Percentiles rank a stretch among this genome's conserved stretches.
Conservation (phyloP, 2,888 invertebrate genomes). For the Epicampocera succincta region DNA sequence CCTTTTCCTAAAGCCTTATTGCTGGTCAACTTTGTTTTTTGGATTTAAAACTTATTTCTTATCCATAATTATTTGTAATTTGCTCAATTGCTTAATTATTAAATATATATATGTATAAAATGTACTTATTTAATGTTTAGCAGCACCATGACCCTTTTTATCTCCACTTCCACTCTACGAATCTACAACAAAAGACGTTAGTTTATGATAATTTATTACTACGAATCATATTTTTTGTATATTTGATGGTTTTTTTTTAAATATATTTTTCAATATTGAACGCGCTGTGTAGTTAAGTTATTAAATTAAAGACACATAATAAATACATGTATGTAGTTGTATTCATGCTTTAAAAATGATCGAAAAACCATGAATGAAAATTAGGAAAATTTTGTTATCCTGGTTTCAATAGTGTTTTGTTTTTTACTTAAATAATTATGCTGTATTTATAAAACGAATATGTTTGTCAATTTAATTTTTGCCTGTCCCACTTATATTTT, state of each 20-base stretch:
- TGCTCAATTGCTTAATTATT: conserved; percentile 4
- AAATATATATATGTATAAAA: conserved; percentile 30
- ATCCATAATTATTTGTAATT: background rate
- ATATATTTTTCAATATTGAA: conserved; percentile 25
- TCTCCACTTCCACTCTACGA: conserved; percentile 37
- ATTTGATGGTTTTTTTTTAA: conserved; percentile 22
- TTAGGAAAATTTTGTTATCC: no score
- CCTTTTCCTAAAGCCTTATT: no score
- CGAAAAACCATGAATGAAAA: no score
- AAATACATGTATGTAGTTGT: background rate
- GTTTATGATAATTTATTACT: conserved; percentile 17
- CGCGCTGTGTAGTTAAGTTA: conserved; percentile 42
- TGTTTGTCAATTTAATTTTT: conserved; percentile 10
- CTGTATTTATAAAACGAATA: background rate
- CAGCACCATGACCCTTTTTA: conserved; percentile 19
- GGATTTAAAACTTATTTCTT: conserved; percentile 25
- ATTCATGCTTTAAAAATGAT: background rate
- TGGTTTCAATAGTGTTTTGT: background rate
- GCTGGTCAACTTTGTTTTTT: background rate
- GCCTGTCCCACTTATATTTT: conserved; percentile 10
- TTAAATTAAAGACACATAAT: conserved; percentile 14
- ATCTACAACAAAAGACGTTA: conserved; percentile 59
- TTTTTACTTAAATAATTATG: background rate
- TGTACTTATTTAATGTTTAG: conserved; percentile 39
- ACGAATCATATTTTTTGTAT: background rate